Base-by-base conservation (phyloP, 2,888 invertebrate species). In the Synanthedon andrenaeformis region DNA sequence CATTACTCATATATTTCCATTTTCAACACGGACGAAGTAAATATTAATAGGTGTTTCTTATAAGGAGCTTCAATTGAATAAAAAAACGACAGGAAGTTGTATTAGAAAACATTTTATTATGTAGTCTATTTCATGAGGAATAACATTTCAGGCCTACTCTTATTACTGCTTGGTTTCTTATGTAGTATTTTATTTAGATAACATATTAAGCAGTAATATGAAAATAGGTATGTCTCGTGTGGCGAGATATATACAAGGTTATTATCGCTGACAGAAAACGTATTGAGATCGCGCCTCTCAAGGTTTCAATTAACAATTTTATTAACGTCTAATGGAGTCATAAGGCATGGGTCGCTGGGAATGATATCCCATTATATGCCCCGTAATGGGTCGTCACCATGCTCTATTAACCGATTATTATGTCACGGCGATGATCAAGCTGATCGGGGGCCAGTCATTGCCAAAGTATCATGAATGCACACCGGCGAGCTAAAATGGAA, bases 321-420 rank as follows among this genome's bases (percentile, higher is more conserved):
- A 45, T 45, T 45, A 45, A 13, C 45, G 14, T 45, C 45, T 45
- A 45, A 45, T 45, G 45, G 45, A 45, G 49, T 19, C 49, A 23
- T 49, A 49, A 49, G 19, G 17, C 49, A 49, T 49, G 49, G 49
- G 19, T 17, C 49, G 23, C 49, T 58, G 54, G 56, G 57, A 63
- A 58, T 59, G 58, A 60, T 64, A 64, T 59, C 62, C 62, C 65
- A 64, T 68, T 64, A 63, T 54, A 57, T 14, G 54, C 57, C 54
- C 57, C 54, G 58, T 74, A 74, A 75, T 72, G 70, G 70, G 59
- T 60, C 59, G 59, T 63, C 61, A 69, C 60, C 72, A 76, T 78
- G 79, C 70, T 79, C 79, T 77, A 76, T 78, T 79, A 76, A 76
- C 69, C 66, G 70, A 74, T 73, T 76, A 76, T 79, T 76, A 73